A percentile compares a stretch with the other conserved stretches of the same genome.
phyloP scores from a whole-genome alignment of 2,113 vertebrate species.

The Pteronura brasiliensis region DNA sequence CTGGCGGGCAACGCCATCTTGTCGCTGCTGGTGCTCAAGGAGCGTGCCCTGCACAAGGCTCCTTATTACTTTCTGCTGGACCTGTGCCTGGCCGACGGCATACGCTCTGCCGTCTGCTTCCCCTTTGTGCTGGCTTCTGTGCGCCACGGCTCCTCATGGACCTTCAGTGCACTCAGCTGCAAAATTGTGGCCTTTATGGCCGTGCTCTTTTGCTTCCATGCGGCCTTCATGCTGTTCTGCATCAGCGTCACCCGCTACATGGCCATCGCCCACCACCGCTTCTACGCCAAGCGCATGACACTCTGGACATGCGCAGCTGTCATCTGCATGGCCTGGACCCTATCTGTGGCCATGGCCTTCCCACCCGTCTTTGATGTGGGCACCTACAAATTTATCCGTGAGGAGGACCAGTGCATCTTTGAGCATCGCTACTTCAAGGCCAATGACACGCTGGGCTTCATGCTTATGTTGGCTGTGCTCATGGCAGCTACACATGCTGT shows the following conservation, averaged over 20 bases:
- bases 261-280: slow-evolving; percentile 95
- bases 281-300: slow-evolving; percentile 96
- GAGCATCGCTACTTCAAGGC: slow-evolving; percentile 96
- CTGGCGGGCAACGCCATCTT: slow-evolving; percentile 92
- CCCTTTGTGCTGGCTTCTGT: slow-evolving; percentile 94
- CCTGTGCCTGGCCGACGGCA: slow-evolving; percentile 94
- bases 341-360: slow-evolving; percentile 96
- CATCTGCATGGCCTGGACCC: slow-evolving; percentile 96
- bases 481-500: slow-evolving; percentile 94
- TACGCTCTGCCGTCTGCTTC: slow-evolving; percentile 94
- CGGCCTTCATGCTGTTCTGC: slow-evolving; percentile 96
- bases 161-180: slow-evolving; percentile 93
- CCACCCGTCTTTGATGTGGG: slow-evolving; percentile 95
- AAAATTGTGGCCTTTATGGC: slow-evolving; percentile 97
- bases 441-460: slow-evolving; percentile 96
- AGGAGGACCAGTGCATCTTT: slow-evolving; percentile 96
- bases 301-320: slow-evolving; percentile 95
- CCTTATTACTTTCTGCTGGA: slow-evolving; percentile 96
- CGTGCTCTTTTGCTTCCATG: slow-evolving; percentile 95
- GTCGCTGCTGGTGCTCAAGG: slow-evolving; percentile 91
- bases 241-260: slow-evolving; percentile 96
- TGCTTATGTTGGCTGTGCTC: slow-evolving; percentile 95
- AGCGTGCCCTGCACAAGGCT: slow-evolving; percentile 93
- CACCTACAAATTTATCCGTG: slow-evolving; percentile 95
- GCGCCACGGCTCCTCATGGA: slow-evolving; percentile 93